Percentiles rank a stretch among this genome's conserved stretches.
phyloP scores from a whole-genome alignment of 2,113 vertebrate species.

The Stigmatopora nigra region DNA sequence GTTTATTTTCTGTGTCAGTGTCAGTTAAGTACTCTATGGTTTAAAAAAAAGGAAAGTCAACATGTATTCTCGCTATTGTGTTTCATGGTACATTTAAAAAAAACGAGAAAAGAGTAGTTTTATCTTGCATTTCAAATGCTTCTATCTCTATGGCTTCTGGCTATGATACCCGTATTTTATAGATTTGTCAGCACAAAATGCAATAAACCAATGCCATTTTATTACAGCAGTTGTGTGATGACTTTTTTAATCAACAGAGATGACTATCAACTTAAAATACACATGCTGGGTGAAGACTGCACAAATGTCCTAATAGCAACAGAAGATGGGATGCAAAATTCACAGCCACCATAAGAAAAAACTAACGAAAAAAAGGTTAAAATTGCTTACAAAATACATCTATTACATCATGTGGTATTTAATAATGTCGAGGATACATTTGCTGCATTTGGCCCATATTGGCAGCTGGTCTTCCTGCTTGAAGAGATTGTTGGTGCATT shows the following conservation, averaged over 20 bases:
- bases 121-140: constrained; percentile 93
- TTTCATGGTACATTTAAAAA: constrained; percentile 74
- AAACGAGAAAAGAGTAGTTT: constrained; percentile 70
- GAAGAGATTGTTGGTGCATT: background rate
- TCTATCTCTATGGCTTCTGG: constrained; percentile 88
- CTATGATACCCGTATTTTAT: constrained; percentile 95
- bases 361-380: constrained; percentile 20
- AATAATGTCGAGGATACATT: constrained; percentile 88
- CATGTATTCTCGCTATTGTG: constrained; percentile 78
- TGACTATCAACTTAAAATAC: constrained; percentile 11
- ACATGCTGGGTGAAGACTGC: constrained; percentile 29
- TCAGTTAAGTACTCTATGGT: constrained; percentile 73
- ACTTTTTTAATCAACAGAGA: constrained; percentile 23
- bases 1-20: constrained; percentile 85
- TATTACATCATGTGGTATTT: constrained; percentile 29
- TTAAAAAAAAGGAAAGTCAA: constrained; percentile 38
- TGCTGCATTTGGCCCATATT: constrained; percentile 61
- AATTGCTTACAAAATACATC: constrained; percentile 43
- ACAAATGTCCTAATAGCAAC: constrained; percentile 6
- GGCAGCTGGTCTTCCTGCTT: constrained; percentile 20
- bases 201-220: constrained; percentile 99
- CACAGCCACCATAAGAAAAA: constrained; percentile 25
- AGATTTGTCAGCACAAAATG: constrained; percentile 99
- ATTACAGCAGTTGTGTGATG: constrained; percentile 74
- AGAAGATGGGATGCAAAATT: background rate